phyloP scores from a whole-genome alignment of 2,888 invertebrate species.

The Brachynemurus nebulosus region DNA sequence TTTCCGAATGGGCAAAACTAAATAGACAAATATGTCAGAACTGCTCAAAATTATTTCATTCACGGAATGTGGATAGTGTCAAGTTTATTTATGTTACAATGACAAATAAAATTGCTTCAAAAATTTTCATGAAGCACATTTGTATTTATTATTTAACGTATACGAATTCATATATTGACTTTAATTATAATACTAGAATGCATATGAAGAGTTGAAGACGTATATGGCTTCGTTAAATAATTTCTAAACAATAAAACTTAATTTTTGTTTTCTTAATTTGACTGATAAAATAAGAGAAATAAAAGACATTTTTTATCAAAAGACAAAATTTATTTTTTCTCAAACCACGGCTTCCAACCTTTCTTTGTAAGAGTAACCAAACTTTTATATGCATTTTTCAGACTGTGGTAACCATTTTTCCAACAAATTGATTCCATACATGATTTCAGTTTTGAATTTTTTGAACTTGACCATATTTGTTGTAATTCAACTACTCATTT shows the following conservation, averaged over 20 bases:
- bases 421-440: too few relatives aligned
- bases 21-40: neutral
- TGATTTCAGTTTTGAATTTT: too few relatives aligned
- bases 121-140: neutral
- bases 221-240: neutral
- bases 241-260: neutral
- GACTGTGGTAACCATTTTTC: too few relatives aligned
- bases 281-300: too few relatives aligned
- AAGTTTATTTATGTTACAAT: neutral
- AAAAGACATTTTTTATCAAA: too few relatives aligned
- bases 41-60: neutral
- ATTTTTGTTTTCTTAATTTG: conserved; percentile 14
- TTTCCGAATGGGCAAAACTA: neutral
- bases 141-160: neutral
- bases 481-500: too few relatives aligned
- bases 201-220: neutral
- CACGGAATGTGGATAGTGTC: neutral
- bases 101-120: neutral
- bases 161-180: neutral
- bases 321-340: too few relatives aligned
- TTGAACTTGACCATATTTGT: too few relatives aligned
- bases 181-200: neutral
- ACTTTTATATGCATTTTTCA: too few relatives aligned
- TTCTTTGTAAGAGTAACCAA: too few relatives aligned
- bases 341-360: too few relatives aligned